phyloP scores from a whole-genome alignment of 2,113 vertebrate genomes.

The Phoenicopterus ruber region DNA sequence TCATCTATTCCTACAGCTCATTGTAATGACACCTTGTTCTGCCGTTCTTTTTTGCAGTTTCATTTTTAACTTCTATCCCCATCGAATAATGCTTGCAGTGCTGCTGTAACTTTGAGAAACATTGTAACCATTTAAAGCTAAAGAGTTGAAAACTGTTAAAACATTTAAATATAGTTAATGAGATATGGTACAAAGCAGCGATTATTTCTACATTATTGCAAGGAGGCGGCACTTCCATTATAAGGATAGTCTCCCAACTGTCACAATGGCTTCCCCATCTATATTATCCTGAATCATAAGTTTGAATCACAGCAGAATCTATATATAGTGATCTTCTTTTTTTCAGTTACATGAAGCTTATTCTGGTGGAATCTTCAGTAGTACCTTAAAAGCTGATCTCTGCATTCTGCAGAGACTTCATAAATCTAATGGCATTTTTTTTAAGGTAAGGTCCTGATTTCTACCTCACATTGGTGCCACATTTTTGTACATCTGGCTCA shows the following conservation, averaged over 20 bases:
- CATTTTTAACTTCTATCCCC: not conserved
- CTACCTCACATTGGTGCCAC: not conserved
- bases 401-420: not conserved
- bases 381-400: not conserved
- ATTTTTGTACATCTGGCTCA: not conserved
- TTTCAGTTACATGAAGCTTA: not conserved
- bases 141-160: slow-evolving; percentile 20
- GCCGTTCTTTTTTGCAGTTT: not conserved
- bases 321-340: not conserved
- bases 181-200: not conserved
- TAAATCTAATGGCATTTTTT: not conserved
- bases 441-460: not conserved
- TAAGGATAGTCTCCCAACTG: not conserved
- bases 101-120: not conserved
- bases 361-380: not conserved
- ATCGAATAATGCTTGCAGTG: not conserved
- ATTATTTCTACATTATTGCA: slow-evolving; percentile 16
- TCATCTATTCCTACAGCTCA: slow-evolving; percentile 34
- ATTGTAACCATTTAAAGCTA: not conserved
- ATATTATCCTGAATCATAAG: not conserved
- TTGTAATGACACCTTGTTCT: slow-evolving; percentile 15
- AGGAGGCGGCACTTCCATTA: not conserved
- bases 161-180: slow-evolving; percentile 6
- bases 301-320: not conserved
- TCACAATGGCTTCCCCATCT: not conserved